phyloP scores from a whole-genome alignment of 1,140 invertebrate genomes.

The Bactericera cockerelli region DNA sequence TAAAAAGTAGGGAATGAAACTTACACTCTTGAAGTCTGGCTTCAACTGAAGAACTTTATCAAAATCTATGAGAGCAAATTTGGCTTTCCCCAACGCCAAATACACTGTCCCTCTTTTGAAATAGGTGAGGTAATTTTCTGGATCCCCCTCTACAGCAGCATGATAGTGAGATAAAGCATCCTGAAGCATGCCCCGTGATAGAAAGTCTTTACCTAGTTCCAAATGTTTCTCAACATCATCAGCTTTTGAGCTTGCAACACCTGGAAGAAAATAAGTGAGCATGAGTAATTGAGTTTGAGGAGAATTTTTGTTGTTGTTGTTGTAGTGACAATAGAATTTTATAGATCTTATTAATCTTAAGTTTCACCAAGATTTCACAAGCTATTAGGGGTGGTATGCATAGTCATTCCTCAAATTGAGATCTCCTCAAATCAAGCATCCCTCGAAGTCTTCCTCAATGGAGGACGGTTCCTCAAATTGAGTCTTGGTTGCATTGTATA shows the following conservation, averaged over 20 bases:
- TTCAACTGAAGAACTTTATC: slow-evolving; percentile 83
- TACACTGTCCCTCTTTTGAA: slow-evolving; percentile 92
- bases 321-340: background rate
- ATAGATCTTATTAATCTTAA: background rate
- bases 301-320: too few species aligned
- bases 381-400: too few species aligned
- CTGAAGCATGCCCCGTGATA: slow-evolving; percentile 79
- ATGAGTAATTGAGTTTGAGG: slow-evolving; percentile 10
- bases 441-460: too few species aligned
- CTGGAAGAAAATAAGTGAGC: slow-evolving; percentile 10
- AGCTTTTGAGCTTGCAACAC: slow-evolving; percentile 25
- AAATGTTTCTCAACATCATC: slow-evolving; percentile 82
- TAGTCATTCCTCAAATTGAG: too few species aligned
- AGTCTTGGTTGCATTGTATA: too few species aligned
- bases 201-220: slow-evolving; percentile 77
- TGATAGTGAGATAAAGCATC: slow-evolving; percentile 97
- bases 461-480: too few species aligned
- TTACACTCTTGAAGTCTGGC: slow-evolving; percentile 74
- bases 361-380: too few species aligned
- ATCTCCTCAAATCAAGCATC: too few species aligned
- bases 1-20: too few species aligned
- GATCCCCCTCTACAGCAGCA: slow-evolving; percentile 95
- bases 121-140: slow-evolving; percentile 87
- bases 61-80: slow-evolving; percentile 86
- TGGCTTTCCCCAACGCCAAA: slow-evolving; percentile 88